phyloP scores from a whole-genome alignment of 2,888 invertebrate genomes.

The Temnothorax ravouxi region DNA sequence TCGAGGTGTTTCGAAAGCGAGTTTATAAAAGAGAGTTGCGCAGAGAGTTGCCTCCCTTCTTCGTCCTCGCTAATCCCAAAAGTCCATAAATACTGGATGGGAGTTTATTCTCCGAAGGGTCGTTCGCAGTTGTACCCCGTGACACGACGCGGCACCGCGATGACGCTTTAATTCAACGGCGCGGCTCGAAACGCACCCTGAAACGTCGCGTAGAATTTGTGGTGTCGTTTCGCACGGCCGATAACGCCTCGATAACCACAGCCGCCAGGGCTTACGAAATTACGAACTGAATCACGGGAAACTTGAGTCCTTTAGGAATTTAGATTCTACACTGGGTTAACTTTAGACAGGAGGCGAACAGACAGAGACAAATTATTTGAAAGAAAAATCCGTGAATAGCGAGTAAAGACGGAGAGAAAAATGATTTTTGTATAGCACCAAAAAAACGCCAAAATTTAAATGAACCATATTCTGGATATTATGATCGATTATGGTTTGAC shows the following conservation, averaged over 20 bases:
- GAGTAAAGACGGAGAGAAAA: neutral
- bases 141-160: conserved; percentile 72
- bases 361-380: conserved; percentile 13
- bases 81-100: conserved; percentile 77
- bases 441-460: neutral
- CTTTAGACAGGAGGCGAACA: conserved; percentile 24
- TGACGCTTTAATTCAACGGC: conserved; percentile 73
- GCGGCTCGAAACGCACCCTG: conserved; percentile 40
- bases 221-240: conserved; percentile 58
- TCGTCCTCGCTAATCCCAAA: conserved; percentile 73
- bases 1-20: conserved; percentile 60
- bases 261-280: neutral
- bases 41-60: conserved; percentile 40
- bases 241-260: conserved; percentile 65
- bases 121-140: conserved; percentile 72
- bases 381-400: neutral
- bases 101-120: conserved; percentile 75
- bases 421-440: neutral
- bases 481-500: neutral
- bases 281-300: conserved; percentile 34
- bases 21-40: conserved; percentile 71
- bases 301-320: conserved; percentile 37
- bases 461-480: neutral
- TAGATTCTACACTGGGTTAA: conserved; percentile 25
- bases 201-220: conserved; percentile 64